These are phyloP conservation scores for Mesoclemmys tuberculata DNA, from an alignment of 2,113 vertebrate species.

Conservation along the genomic window DNA sequence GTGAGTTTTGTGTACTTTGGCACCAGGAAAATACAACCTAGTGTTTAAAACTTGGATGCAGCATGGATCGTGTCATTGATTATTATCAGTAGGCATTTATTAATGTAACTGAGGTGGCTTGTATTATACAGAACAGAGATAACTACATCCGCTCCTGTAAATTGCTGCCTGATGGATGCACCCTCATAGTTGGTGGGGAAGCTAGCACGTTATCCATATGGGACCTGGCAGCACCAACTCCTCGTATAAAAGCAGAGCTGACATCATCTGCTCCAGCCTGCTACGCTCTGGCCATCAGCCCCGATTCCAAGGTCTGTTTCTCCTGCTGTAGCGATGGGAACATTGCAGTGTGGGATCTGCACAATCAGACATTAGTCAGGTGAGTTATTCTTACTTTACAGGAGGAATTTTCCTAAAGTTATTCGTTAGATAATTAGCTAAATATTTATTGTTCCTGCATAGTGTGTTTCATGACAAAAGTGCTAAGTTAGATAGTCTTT, in stretches of 20 bases:
- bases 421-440: neutral
- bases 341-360: slow-evolving; percentile 99
- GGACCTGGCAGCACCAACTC: slow-evolving; percentile 98
- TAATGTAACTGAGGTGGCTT: slow-evolving; percentile 54
- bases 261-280: slow-evolving; percentile 98
- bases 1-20: slow-evolving; percentile 7
- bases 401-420: neutral
- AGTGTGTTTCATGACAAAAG: neutral
- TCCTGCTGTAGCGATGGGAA: slow-evolving; percentile 99
- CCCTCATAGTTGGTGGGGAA: slow-evolving; percentile 91
- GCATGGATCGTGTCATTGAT: neutral
- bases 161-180: slow-evolving; percentile 86
- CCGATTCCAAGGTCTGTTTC: slow-evolving; percentile 99
- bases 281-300: slow-evolving; percentile 98
- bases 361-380: slow-evolving; percentile 99
- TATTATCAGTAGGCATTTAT: slow-evolving; percentile 10
- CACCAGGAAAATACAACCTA: neutral
- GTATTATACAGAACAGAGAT: slow-evolving; percentile 92
- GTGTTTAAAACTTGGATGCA: slow-evolving; percentile 14
- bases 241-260: slow-evolving; percentile 97
- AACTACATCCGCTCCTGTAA: slow-evolving; percentile 96
- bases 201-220: slow-evolving; percentile 99
- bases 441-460: slow-evolving; percentile 13
- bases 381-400: slow-evolving; percentile 64
- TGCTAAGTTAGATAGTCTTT: neutral